Percentiles rank a stretch among this genome's conserved stretches.
These are phyloP conservation scores for Indri indri DNA, from an alignment of 2,113 vertebrate species.

Conservation along the genomic window DNA sequence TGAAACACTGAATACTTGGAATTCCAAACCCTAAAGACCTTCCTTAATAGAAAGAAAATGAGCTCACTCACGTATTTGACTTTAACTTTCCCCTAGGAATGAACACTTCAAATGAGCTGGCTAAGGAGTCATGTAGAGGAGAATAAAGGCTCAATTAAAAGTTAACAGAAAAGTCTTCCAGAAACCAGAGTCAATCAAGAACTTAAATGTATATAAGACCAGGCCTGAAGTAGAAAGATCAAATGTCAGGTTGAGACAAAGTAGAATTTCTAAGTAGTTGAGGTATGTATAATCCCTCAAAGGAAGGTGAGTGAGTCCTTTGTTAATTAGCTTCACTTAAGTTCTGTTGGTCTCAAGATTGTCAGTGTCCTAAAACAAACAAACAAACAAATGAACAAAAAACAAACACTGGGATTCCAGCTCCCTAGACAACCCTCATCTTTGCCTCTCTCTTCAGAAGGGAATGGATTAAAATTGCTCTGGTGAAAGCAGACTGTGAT, in stretches of 20 bases:
- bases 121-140: conserved; percentile 10
- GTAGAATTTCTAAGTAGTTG: not conserved
- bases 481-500: not conserved
- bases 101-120: not conserved
- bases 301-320: not conserved
- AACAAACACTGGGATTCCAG: not conserved
- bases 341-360: not conserved
- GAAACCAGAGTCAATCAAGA: conserved; percentile 23
- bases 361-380: not conserved
- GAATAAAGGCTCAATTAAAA: conserved; percentile 29
- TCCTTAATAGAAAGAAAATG: conserved; percentile 28
- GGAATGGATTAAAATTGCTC: not conserved
- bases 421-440: not conserved
- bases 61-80: not conserved
- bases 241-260: not conserved
- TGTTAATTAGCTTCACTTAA: not conserved
- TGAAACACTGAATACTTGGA: not conserved
- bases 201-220: not conserved
- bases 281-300: not conserved
- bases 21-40: not conserved
- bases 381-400: no score
- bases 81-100: not conserved
- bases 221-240: not conserved
- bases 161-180: not conserved
- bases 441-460: not conserved